Evolutionary conservation across 2,888 invertebrate species (phyloP), one percentile per base, ranked within the genome.

Genomic region (Ophion ventricosus): DNA sequence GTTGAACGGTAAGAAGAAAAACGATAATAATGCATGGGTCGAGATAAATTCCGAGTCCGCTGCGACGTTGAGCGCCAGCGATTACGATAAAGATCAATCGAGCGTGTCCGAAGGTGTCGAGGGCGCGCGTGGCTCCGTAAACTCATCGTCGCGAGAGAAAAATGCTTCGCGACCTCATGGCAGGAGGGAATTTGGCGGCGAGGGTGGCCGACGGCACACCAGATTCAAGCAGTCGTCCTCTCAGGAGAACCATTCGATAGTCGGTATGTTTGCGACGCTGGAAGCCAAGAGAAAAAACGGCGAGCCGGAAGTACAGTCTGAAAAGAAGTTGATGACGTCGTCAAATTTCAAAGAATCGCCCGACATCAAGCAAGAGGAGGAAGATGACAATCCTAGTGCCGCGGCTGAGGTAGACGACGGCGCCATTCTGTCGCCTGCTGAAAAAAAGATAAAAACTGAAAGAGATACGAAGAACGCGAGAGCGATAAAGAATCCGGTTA

Each of bases 381-480:
- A 93, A 91, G 93, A 93, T 92, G 89, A 81, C 74, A 77, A 76
- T 57, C 77, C 76, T 72, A 78, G 70, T 64, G 77, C 63, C 23
- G 87, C 86, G 35, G 85, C 87, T 61, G 69, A 77, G 4, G 77
- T 72, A 11, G 74, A 83, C 40, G 93, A 92, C 86, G 75, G 43
- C 1, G 72, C 64, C 14, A 54, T 73, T 73, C 1, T 69, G 17
- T 26, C 63, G 14, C 84, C 86, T 0, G 80, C 80, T 0, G 86
- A 81, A 25, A 90, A 89, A 40, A 90, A 64, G 49, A n/a, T 81
- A 0, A 88, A 88, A 75, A 59, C 61, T 0, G 85, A 85, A 43
- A 35, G 67, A 2, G 74, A 79, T n/a, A 83, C 80, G 23, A 49
- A 17, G 8, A 69, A 70, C 17, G 11, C 23, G 17, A 73, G 17